phyloP scores from a whole-genome alignment of 2,797 vertebrate species.

The Molossus molossus region DNA sequence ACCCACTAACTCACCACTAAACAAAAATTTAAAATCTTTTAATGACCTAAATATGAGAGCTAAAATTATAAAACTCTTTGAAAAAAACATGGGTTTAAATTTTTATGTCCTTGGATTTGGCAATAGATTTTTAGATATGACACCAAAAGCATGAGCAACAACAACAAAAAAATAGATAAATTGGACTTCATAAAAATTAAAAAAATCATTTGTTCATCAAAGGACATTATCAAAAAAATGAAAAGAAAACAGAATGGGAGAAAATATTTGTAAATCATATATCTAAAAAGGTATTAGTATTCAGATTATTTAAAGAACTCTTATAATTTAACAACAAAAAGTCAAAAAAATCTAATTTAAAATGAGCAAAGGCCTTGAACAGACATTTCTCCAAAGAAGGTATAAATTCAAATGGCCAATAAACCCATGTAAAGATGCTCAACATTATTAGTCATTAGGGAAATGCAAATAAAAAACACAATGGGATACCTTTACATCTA shows the following conservation, averaged over 20 bases:
- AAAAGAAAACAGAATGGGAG: neutral
- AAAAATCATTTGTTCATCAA: neutral
- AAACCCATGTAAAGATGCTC: neutral
- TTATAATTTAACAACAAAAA: neutral
- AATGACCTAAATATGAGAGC: constrained; percentile 4
- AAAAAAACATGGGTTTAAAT: neutral
- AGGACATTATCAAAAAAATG: neutral
- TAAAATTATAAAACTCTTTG: neutral
- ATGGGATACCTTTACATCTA: neutral
- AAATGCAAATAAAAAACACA: constrained; percentile 6
- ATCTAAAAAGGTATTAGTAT: neutral
- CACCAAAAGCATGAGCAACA: neutral
- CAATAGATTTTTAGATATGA: neutral
- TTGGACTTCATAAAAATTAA: neutral
- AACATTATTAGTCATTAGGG: neutral
- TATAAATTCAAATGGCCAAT: neutral
- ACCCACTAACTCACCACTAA: neutral
- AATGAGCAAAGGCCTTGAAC: neutral
- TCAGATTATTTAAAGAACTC: neutral
- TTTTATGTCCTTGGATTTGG: neutral
- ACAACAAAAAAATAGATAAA: neutral
- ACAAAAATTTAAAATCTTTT: constrained; percentile 2
- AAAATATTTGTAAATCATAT: neutral
- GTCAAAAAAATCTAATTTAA: neutral
- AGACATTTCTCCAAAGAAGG: neutral